Percentiles rank a stretch among this genome's conserved stretches.
phyloP scores from a whole-genome alignment of 1,140 invertebrate species.

The Brachionus manjavacas region DNA sequence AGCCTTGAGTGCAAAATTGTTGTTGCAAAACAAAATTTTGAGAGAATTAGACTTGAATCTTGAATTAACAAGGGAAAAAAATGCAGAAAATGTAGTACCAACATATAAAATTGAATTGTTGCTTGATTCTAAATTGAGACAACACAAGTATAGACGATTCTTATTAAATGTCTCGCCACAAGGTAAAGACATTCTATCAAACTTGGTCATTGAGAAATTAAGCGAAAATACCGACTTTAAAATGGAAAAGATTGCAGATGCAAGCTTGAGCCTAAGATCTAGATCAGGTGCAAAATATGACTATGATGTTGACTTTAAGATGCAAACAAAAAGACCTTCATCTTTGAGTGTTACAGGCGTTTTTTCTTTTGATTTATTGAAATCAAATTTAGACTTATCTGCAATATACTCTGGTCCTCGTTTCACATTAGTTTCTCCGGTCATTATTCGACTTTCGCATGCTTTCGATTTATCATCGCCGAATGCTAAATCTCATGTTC shows the following conservation, averaged over 20 bases:
- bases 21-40: constrained; percentile 9
- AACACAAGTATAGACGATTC: not conserved
- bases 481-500: not conserved
- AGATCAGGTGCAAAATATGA: not conserved
- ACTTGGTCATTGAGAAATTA: not conserved
- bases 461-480: not conserved
- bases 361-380: not conserved
- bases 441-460: not conserved
- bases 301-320: not conserved
- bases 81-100: not conserved
- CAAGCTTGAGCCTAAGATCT: not conserved
- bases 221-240: not conserved
- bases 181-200: not conserved
- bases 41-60: constrained; percentile 10
- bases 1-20: not conserved
- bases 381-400: constrained; percentile 18
- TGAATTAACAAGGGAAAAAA: not conserved
- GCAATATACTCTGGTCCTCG: not conserved
- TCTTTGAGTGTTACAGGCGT: not conserved
- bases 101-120: not conserved
- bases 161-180: not conserved
- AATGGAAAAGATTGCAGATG: not conserved
- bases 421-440: not conserved
- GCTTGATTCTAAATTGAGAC: not conserved
- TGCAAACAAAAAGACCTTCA: not conserved